phyloP scores from a whole-genome alignment of 2,797 vertebrate species.

The Vultur gryphus region DNA sequence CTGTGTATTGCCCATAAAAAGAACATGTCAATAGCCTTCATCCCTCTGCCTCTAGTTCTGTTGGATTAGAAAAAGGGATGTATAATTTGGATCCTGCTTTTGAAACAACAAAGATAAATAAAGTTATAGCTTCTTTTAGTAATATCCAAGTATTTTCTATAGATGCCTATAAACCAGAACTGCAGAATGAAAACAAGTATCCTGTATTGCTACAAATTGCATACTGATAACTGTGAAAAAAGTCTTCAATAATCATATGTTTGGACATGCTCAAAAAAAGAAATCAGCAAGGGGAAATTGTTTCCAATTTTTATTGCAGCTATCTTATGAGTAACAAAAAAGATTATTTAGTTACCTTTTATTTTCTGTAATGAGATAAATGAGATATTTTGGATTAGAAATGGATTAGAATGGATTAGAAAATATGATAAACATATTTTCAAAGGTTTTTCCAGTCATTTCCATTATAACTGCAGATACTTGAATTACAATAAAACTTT shows the following conservation, averaged over 20 bases:
- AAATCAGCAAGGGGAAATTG: neutral
- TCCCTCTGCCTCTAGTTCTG: neutral
- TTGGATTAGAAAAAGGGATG: neutral
- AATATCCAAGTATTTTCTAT: neutral
- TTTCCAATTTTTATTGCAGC: neutral
- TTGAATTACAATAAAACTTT: neutral
- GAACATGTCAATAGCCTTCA: neutral
- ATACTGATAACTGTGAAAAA: neutral
- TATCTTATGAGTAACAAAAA: neutral
- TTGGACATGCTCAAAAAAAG: neutral
- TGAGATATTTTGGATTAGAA: neutral
- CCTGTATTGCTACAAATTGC: neutral
- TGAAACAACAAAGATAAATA: neutral
- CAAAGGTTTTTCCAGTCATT: neutral
- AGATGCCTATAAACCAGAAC: neutral
- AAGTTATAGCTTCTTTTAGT: neutral
- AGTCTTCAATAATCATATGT: neutral
- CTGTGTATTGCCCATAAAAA: neutral
- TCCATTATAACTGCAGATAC: neutral
- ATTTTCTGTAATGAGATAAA: neutral
- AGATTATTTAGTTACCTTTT: neutral
- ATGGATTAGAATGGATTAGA: neutral
- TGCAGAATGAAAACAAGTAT: neutral
- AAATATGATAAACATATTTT: neutral
- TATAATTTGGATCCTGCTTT: neutral